These are phyloP conservation scores for Carlito syrichta DNA, from an alignment of 2,113 vertebrate genomes.

Conservation along the genomic window DNA sequence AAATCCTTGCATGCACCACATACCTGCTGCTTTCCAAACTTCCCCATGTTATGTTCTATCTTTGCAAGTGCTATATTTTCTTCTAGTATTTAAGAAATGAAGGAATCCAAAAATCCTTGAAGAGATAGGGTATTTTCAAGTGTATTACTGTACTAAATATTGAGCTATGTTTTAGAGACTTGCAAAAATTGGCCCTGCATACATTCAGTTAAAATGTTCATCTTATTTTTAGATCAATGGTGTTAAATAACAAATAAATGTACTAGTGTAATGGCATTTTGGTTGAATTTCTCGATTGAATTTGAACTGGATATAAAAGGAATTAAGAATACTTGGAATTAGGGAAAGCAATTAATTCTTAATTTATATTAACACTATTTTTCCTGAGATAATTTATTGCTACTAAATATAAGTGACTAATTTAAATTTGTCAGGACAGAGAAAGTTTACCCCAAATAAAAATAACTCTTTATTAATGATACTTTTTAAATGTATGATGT, in stretches of 20 bases:
- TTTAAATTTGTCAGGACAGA: neutral
- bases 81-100: slow-evolving; percentile 39
- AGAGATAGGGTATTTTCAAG: slow-evolving; percentile 1
- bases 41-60: neutral
- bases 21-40: slow-evolving; percentile 34
- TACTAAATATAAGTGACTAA: neutral
- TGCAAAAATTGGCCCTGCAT: neutral
- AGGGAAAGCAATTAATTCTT: neutral
- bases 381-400: neutral
- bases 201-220: neutral
- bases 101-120: neutral
- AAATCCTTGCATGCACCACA: slow-evolving; percentile 52
- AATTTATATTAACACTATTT: neutral
- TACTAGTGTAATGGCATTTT: neutral
- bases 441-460: neutral
- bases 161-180: neutral
- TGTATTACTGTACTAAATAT: neutral
- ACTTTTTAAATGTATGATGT: neutral
- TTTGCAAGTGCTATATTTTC: neutral
- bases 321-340: neutral
- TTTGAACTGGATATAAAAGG: neutral
- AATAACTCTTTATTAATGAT: neutral
- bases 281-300: neutral
- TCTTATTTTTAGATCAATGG: neutral
- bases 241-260: neutral